Conservation (phyloP, 2,113 vertebrate genomes). For the Istiophorus platypterus region DNA sequence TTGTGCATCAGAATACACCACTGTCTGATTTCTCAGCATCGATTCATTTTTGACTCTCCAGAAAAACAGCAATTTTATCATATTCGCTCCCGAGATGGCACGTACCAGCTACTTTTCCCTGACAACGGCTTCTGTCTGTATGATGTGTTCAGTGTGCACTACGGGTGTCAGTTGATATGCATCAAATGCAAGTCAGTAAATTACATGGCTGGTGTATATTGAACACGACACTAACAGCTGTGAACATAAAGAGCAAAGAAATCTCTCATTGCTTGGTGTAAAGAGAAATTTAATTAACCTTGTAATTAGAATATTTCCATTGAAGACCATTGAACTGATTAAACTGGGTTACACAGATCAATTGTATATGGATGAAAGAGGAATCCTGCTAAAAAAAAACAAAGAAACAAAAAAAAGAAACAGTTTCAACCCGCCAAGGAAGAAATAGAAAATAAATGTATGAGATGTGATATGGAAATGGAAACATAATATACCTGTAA, state of each 20-base stretch:
- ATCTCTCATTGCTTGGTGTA: not conserved
- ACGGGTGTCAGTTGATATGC: not conserved
- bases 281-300: not conserved
- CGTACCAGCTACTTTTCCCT: not conserved
- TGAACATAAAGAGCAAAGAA: not conserved
- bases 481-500: slow-evolving; percentile 8
- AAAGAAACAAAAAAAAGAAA: too few species aligned
- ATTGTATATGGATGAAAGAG: slow-evolving; percentile 2
- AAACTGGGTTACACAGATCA: not conserved
- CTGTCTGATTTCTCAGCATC: not conserved
- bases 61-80: not conserved
- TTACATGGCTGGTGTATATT: too few species aligned
- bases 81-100: not conserved
- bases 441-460: not conserved
- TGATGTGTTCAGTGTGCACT: not conserved
- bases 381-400: slow-evolving; percentile 7
- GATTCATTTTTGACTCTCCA: not conserved
- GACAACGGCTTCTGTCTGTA: not conserved
- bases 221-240: not conserved
- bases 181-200: not conserved
- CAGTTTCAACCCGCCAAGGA: not conserved
- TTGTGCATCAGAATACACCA: not conserved
- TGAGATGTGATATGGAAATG: not conserved
- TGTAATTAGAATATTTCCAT: not conserved
- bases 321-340: not conserved